Conservation (phyloP, 1,140 invertebrate species). For the Onthophagus taurus region DNA sequence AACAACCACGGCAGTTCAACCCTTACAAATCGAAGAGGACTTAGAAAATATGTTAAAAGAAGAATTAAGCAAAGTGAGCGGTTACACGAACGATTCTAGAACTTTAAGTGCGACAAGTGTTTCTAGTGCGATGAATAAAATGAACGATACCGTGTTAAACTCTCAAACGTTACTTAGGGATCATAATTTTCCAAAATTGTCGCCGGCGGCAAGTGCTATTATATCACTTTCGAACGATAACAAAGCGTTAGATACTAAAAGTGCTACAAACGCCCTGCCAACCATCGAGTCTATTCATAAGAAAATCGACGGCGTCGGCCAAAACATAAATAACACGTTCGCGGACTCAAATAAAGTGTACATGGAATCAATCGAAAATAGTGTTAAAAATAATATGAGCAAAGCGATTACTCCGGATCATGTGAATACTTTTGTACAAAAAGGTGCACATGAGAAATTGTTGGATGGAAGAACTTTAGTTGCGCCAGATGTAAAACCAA, state of each 20-base stretch:
- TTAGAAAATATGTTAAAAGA: conserved; percentile 16
- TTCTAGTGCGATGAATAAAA: conserved; percentile 34
- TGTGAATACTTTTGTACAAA: conserved; percentile 17
- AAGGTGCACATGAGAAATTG: conserved; percentile 25
- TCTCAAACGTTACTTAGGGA: conserved; percentile 34
- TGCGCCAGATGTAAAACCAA: conserved; percentile 32
- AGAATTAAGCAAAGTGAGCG: not conserved
- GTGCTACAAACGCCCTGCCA: conserved; percentile 14
- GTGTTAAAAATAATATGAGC: conserved; percentile 11
- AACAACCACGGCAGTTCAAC: conserved; percentile 31
- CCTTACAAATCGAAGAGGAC: conserved; percentile 32
- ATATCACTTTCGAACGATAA: conserved; percentile 22
- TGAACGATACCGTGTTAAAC: conserved; percentile 37
- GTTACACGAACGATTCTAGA: conserved; percentile 20
- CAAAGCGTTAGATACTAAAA: conserved; percentile 17
- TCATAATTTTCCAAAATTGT: conserved; percentile 25
- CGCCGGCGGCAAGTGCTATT: conserved; percentile 24
- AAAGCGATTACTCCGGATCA: conserved; percentile 19
- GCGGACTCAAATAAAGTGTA: conserved; percentile 10
- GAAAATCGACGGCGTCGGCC: conserved; percentile 2
- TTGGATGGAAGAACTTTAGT: conserved; percentile 28
- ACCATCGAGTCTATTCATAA: conserved; percentile 13
- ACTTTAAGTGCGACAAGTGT: conserved; percentile 35
- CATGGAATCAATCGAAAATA: conserved; percentile 11
- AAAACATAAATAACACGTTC: conserved; percentile 9